Conservation (phyloP, 2,797 vertebrate genomes). For the Tapera naevia region DNA sequence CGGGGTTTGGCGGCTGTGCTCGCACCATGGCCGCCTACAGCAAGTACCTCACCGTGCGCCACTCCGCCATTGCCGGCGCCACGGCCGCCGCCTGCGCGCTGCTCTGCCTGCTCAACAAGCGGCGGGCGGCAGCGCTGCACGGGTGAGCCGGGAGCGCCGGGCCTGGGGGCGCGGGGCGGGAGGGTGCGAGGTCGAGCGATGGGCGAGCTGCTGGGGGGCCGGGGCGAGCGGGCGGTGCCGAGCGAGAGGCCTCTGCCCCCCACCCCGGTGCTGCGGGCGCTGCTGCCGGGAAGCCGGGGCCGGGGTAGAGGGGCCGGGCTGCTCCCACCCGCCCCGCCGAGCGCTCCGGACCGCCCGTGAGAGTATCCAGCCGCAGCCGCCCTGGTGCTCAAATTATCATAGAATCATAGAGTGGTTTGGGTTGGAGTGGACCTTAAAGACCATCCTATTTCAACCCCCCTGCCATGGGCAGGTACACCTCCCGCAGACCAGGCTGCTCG, state of each 20-base stretch:
- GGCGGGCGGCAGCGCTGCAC: constrained; percentile 67
- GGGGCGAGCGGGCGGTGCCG: no score
- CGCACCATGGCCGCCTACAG: constrained; percentile 90
- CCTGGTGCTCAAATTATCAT: no score
- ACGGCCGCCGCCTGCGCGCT: constrained; percentile 82
- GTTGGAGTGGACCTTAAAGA: no score
- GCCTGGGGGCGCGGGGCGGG: neutral
- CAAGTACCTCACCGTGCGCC: constrained; percentile 87
- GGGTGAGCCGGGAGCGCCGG: constrained; percentile 79
- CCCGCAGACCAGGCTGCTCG: no score
- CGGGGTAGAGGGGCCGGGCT: neutral
- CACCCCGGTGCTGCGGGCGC: rapidly evolving
- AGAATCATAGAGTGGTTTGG: no score
- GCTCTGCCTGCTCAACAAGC: constrained; percentile 81
- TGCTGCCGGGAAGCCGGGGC: neutral
- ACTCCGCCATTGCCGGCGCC: constrained; percentile 85
- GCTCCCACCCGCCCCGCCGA: neutral
- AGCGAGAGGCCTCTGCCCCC: no score
- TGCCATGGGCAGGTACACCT: no score
- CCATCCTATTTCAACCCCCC: no score
- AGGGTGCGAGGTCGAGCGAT: no score
- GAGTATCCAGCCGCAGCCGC: rapidly evolving
- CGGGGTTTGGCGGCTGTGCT: neutral
- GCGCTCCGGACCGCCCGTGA: rapidly evolving
- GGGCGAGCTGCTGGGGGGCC: neutral